Evolutionary conservation across 2,888 invertebrate species (phyloP).

Genomic region (Marronus borbonicus): DNA sequence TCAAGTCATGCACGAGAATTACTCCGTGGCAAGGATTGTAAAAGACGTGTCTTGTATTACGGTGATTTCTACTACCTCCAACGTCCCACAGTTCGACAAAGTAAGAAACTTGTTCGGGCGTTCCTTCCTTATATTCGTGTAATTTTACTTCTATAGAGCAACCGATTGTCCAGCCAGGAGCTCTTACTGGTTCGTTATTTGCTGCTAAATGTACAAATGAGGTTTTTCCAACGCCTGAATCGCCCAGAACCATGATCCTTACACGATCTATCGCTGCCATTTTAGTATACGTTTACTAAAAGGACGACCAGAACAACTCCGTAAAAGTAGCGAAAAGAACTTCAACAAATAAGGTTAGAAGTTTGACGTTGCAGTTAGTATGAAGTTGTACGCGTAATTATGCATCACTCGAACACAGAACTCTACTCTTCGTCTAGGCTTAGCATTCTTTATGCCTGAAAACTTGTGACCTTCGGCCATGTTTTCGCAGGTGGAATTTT

Average conservation of each 20-base stretch:
- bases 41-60: conserved; percentile 94
- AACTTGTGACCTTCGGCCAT: no score
- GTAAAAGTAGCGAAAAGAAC: background rate
- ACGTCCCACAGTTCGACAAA: conserved; percentile 98
- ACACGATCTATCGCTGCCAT: conserved; percentile 93
- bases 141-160: conserved; percentile 96
- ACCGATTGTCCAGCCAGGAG: conserved; percentile 96
- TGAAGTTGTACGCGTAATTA: conserved; percentile 35
- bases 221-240: conserved; percentile 96
- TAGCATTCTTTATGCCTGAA: no score
- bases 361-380: conserved; percentile 18
- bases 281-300: conserved; percentile 53
- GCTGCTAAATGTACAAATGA: conserved; percentile 94
- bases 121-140: conserved; percentile 95
- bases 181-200: conserved; percentile 86
- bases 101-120: conserved; percentile 90
- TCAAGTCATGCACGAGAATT: conserved; percentile 96
- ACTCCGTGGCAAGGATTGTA: conserved; percentile 96
- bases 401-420: background rate
- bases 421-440: no score
- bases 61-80: conserved; percentile 94
- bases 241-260: conserved; percentile 92
- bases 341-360: conserved; percentile 11
- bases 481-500: no score
- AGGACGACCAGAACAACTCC: no score